phyloP scores from a whole-genome alignment of 2,113 vertebrate genomes.

The Okapia johnstoni region DNA sequence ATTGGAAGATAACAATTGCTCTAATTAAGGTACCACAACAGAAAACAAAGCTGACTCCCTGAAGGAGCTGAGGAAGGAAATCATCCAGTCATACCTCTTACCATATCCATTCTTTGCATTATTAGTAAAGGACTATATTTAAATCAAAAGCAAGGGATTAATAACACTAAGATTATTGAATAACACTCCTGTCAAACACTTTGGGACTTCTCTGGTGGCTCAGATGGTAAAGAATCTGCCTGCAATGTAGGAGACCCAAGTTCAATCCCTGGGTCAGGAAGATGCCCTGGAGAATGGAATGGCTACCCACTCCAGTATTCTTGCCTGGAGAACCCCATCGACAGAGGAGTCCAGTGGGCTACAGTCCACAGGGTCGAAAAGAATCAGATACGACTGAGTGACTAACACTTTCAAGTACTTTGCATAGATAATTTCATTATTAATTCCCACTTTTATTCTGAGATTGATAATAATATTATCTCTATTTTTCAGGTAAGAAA shows the following conservation, averaged over 20 bases:
- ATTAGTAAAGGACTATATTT: background rate
- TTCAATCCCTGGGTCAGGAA: background rate
- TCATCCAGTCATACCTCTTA: background rate
- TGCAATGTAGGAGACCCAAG: background rate
- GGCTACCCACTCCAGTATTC: background rate
- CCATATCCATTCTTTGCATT: background rate
- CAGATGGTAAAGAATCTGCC: background rate
- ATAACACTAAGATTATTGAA: background rate
- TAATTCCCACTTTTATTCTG: background rate
- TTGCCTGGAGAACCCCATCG: background rate
- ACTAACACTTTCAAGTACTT: background rate
- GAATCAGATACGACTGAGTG: background rate
- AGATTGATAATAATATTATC: background rate
- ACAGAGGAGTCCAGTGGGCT: background rate
- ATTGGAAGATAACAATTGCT: background rate
- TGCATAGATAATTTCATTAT: background rate
- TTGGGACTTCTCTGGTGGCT: background rate
- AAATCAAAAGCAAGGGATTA: background rate
- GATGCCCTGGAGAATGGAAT: background rate
- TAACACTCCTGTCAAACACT: background rate
- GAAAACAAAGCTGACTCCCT: background rate
- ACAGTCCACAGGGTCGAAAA: background rate
- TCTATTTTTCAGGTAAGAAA: background rate
- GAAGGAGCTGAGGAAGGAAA: background rate
- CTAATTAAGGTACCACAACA: background rate